Percentiles rank a stretch among this genome's conserved stretches.
Conservation (phyloP, 2,797 vertebrate genomes). For the Pseudochromis fuscus region DNA sequence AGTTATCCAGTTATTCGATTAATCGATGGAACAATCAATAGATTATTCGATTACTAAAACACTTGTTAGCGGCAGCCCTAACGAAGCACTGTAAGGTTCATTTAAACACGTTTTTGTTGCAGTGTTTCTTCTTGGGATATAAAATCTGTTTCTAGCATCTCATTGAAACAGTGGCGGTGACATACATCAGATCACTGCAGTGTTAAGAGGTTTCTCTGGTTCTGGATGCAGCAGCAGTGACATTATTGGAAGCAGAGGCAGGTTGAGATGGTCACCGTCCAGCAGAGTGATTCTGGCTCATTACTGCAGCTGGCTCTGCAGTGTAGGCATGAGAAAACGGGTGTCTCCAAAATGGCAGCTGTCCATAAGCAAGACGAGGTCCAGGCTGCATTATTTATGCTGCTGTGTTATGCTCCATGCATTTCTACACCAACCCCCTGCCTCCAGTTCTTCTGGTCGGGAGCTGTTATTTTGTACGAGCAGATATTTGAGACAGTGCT, state of each 20-base stretch:
- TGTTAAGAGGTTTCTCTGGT: conserved; percentile 37
- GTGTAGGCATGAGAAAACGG: conserved; percentile 15
- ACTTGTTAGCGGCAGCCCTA: too few species aligned
- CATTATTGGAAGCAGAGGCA: conserved; percentile 20
- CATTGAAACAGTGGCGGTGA: not conserved
- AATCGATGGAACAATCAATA: too few species aligned
- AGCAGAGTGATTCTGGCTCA: conserved; percentile 50
- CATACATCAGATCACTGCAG: not conserved
- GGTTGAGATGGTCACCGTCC: conserved; percentile 19
- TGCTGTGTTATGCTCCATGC: not conserved
- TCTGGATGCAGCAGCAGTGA: conserved; percentile 22
- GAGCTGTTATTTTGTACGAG: not conserved
- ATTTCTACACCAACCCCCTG: not conserved
- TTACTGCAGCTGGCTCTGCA: conserved; percentile 22
- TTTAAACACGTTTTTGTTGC: too few species aligned
- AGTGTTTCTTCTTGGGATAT: not conserved
- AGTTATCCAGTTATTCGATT: too few species aligned
- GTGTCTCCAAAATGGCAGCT: conserved; percentile 51
- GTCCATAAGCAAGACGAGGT: conserved; percentile 19
- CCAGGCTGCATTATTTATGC: conserved; percentile 12
- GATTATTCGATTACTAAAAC: too few species aligned
- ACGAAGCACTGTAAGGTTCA: too few species aligned
- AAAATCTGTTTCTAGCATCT: not conserved
- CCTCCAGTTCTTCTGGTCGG: not conserved
- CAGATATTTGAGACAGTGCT: not conserved